Conservation (phyloP, 2,888 invertebrate species). For the Syrphus vitripennis region DNA sequence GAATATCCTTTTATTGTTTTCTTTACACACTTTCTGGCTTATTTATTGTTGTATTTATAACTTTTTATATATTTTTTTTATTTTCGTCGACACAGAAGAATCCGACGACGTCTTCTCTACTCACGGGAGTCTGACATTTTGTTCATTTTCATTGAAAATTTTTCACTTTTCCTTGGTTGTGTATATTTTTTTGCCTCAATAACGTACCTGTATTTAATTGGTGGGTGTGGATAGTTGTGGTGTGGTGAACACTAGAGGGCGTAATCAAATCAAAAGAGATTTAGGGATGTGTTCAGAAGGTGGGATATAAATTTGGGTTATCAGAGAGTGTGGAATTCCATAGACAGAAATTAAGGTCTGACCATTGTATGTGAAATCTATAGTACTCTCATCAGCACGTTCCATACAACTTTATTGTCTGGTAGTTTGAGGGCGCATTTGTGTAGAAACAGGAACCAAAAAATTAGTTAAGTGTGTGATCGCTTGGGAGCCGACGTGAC, state of each 20-base stretch:
- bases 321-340: background rate
- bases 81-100: constrained; percentile 56
- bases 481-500: too few species aligned
- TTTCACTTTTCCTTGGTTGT: constrained; percentile 21
- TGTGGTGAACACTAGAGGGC: constrained; percentile 38
- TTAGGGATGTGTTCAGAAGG: constrained; percentile 14
- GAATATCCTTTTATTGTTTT: constrained; percentile 3
- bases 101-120: constrained; percentile 69
- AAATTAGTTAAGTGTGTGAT: too few species aligned
- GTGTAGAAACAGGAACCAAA: too few species aligned
- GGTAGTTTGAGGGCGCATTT: too few species aligned
- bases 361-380: too few species aligned
- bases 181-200: constrained; percentile 17
- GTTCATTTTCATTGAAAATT: constrained; percentile 54
- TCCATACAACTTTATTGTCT: too few species aligned
- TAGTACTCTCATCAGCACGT: too few species aligned
- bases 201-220: constrained; percentile 30
- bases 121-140: constrained; percentile 69
- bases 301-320: background rate
- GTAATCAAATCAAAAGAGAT: background rate
- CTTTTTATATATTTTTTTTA: background rate
- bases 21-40: background rate
- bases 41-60: background rate
- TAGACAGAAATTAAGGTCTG: too few species aligned
- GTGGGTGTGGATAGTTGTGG: background rate